Evolutionary conservation across 2,888 invertebrate species (phyloP), one percentile per base, ranked within the genome.

Genomic region (Sarcophaga subvicina): DNA sequence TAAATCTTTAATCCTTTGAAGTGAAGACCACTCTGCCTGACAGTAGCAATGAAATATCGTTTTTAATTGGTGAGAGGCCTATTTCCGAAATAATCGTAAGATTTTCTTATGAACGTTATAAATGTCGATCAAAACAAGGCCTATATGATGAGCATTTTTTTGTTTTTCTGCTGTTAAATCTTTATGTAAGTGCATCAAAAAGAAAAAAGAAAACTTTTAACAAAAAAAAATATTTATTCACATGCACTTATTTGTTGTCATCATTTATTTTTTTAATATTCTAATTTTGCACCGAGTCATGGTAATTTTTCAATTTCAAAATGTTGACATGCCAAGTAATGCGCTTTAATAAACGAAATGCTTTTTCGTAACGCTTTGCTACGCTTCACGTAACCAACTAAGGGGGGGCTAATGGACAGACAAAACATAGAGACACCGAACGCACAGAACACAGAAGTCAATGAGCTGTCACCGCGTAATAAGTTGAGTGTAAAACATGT

Each of bases 221-320:
- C 2, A 49, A 14, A 54, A 54, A 54, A 14, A 54, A 22, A 22
- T 1, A 22, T 22, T 22, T 14, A 14, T 17, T 54, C 54, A 54
- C 17, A 54, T 54, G 12, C 54, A 54, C 14, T 54, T 54, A 17
- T 54, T 54, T 54, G 54, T 54, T 17, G 17, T 54, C 54, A 54
- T 54, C 54, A 54, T 54, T 54, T 49, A 14, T 14, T 4, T 54
- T 49, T 54, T 54, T 54, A 54, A 54, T 54, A 54, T 54, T 54
- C 17, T 54, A 54, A 54, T 54, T 14, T 54, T 54, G 14, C 17
- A 54, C 14, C 54, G 4, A 62, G 47, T 82, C 62, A 47, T 71
- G 76, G 64, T 71, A 67, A 83, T 78, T 45, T 83, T 83, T 83
- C 72, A 77, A 67, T 83, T 83, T 72, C 78, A 72, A 54, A 78